Conservation (phyloP, 2,888 invertebrate genomes). For the Therioaphis trifolii region DNA sequence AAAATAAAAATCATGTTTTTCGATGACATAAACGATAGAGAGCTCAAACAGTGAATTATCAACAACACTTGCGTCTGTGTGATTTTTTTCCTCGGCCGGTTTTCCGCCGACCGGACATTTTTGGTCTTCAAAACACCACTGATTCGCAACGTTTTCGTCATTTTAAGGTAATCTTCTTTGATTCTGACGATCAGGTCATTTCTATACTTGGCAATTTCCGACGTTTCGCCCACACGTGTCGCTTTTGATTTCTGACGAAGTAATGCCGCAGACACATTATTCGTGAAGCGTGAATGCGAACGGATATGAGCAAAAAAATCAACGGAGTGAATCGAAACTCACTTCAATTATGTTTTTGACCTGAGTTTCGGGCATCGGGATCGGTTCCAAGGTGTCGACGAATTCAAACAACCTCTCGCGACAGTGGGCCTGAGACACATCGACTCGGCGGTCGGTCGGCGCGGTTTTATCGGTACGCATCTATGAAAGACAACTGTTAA, state of each 20-base stretch:
- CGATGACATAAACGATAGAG: background rate
- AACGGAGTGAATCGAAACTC: no score
- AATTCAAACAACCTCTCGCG: background rate
- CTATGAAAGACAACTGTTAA: no score
- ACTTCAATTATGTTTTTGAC: conserved; percentile 33
- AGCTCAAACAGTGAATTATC: no score
- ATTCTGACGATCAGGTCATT: background rate
- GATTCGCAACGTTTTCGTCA: background rate
- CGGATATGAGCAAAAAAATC: background rate
- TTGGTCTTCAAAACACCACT: background rate
- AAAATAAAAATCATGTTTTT: background rate
- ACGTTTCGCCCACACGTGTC: background rate
- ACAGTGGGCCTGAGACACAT: background rate
- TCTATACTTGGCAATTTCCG: no score
- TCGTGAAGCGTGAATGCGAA: no score
- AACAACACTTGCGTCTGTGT: background rate
- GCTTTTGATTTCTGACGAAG: background rate
- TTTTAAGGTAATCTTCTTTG: background rate
- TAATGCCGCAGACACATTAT: background rate
- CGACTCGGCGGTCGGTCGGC: no score
- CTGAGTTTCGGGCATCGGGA: background rate
- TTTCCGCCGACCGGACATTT: background rate
- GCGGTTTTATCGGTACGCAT: no score
- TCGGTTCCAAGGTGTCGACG: background rate
- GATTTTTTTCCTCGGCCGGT: no score